phyloP scores from a whole-genome alignment of 2,113 vertebrate genomes.

The Lagopus muta region DNA sequence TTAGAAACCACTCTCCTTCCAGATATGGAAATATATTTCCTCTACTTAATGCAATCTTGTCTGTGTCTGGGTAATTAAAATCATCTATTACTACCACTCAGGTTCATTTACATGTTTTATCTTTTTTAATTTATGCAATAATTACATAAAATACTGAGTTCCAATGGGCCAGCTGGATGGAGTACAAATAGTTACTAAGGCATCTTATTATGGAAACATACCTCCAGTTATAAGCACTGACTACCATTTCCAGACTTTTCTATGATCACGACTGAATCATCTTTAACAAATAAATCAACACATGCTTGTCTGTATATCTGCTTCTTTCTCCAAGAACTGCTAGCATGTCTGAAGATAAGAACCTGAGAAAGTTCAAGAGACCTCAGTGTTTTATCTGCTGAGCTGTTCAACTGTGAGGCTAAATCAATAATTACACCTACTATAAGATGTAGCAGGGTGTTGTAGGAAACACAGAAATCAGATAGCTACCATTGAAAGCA shows the following conservation, averaged over 20 bases:
- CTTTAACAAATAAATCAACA: neutral
- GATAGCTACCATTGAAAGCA: neutral
- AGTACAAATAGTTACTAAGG: slow-evolving; percentile 32
- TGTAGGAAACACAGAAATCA: neutral
- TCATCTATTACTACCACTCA: slow-evolving; percentile 67
- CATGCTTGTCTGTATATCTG: neutral
- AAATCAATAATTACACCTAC: neutral
- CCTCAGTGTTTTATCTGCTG: neutral
- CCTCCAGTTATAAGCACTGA: neutral
- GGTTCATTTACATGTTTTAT: slow-evolving; percentile 72
- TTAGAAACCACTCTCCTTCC: slow-evolving; percentile 65
- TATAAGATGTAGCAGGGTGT: neutral
- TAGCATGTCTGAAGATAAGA: neutral
- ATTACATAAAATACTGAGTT: slow-evolving; percentile 58
- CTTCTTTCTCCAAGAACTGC: neutral
- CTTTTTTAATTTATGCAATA: slow-evolving; percentile 66
- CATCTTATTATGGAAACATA: slow-evolving; percentile 30
- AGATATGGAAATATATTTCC: slow-evolving; percentile 70
- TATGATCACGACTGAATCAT: neutral
- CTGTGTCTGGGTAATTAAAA: slow-evolving; percentile 72
- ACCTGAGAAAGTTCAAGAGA: neutral
- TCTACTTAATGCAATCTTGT: slow-evolving; percentile 71
- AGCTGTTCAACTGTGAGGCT: neutral
- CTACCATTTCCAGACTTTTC: slow-evolving; percentile 3
- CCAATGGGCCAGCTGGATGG: slow-evolving; percentile 55